phyloP scores from a whole-genome alignment of 2,797 vertebrate genomes.

The Arctocebus calabarensis region DNA sequence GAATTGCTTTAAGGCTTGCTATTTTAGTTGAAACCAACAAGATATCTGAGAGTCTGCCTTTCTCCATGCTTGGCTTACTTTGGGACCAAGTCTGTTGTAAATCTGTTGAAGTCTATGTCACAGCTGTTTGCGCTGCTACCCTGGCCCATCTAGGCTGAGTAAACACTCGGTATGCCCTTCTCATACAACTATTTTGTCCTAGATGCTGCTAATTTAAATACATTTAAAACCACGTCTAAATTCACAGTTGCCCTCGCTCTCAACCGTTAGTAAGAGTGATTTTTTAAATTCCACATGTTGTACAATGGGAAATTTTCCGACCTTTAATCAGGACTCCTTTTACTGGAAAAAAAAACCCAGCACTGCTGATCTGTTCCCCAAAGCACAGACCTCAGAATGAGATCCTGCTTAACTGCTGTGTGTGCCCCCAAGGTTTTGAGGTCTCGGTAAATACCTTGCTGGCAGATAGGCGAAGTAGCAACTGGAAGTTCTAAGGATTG shows the following conservation, averaged over 20 bases:
- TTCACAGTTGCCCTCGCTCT: background rate
- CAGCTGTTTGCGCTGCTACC: no score
- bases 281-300: background rate
- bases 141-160: background rate
- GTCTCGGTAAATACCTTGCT: background rate
- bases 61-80: background rate
- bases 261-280: background rate
- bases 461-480: background rate
- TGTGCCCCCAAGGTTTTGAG: background rate
- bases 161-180: background rate
- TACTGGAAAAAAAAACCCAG: background rate
- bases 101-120: background rate
- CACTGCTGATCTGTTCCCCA: background rate
- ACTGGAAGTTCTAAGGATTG: background rate
- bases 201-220: background rate
- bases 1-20: background rate
- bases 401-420: background rate
- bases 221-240: background rate
- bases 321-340: background rate
- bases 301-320: background rate
- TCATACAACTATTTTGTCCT: background rate
- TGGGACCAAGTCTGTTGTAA: background rate
- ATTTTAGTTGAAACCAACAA: constrained; percentile 12
- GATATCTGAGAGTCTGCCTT: background rate
- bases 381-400: background rate